Evolutionary conservation across 2,888 invertebrate genomes (phyloP).

Genomic region (Syritta pipiens): DNA sequence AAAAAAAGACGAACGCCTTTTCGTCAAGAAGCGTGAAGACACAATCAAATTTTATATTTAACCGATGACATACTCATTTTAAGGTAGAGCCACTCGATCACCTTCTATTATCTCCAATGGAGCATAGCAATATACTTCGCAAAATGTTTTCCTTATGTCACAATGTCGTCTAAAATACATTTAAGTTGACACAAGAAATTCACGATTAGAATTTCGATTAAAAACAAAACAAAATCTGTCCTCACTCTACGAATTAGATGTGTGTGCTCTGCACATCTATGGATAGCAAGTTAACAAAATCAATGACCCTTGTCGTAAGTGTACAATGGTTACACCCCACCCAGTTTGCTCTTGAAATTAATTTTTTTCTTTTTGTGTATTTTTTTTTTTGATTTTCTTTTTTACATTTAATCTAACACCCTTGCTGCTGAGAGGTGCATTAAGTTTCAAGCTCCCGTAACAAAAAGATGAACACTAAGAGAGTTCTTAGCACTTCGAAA

Average conservation of each 20-base stretch:
- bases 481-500: constrained; percentile 32
- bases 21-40: no score
- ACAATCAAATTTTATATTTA: constrained; percentile 8
- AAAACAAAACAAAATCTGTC: constrained; percentile 6
- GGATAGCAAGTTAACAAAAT: constrained; percentile 39
- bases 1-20: not conserved
- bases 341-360: constrained; percentile 20
- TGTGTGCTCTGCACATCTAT: no score
- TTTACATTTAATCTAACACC: constrained; percentile 32
- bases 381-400: constrained; percentile 18
- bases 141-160: constrained; percentile 36
- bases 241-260: no score
- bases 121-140: constrained; percentile 43
- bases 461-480: constrained; percentile 49
- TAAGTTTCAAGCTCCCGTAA: constrained; percentile 34
- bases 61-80: constrained; percentile 37
- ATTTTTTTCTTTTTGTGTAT: no score
- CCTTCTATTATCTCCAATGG: constrained; percentile 24
- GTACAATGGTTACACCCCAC: constrained; percentile 27
- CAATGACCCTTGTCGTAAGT: constrained; percentile 53
- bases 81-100: constrained; percentile 6
- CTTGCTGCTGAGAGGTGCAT: constrained; percentile 14
- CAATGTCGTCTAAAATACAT: not conserved
- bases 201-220: constrained; percentile 6
- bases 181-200: not conserved